Evolutionary conservation across 2,113 vertebrate species (phyloP).

Genomic region (Geococcyx californianus): DNA sequence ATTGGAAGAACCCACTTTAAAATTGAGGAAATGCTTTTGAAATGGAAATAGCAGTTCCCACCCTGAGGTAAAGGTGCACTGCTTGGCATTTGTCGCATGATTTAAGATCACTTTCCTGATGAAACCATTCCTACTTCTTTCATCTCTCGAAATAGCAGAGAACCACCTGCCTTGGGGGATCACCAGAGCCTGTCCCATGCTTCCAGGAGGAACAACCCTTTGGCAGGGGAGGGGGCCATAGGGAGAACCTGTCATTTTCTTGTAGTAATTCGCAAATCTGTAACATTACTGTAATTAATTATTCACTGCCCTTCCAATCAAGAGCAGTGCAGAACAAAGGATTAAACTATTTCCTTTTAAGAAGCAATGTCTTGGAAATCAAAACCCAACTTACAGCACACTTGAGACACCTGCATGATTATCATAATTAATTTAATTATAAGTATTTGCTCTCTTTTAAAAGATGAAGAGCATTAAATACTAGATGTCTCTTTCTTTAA

Average conservation of each 20-base stretch:
- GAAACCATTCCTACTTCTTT: neutral
- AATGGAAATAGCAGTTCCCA: neutral
- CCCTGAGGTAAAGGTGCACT: neutral
- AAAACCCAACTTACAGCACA: neutral
- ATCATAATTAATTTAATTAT: conserved; percentile 43
- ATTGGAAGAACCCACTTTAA: neutral
- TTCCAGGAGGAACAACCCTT: neutral
- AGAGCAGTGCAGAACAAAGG: neutral
- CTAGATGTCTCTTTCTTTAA: neutral
- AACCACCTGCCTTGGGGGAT: neutral
- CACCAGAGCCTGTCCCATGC: neutral
- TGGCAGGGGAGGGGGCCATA: rapidly evolving
- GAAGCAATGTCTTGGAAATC: neutral
- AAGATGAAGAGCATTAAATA: neutral
- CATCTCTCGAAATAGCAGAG: neutral
- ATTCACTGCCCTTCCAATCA: neutral
- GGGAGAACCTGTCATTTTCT: neutral
- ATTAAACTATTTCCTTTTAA: neutral
- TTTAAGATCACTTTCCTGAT: neutral
- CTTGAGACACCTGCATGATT: neutral
- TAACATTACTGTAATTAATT: neutral
- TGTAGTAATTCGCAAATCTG: neutral
- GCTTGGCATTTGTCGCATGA: neutral
- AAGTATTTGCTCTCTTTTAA: conserved; percentile 11
- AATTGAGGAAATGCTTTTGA: neutral